Percentiles rank a stretch among this genome's conserved stretches.
phyloP scores from a whole-genome alignment of 2,797 vertebrate species.

The Fratercula arctica region DNA sequence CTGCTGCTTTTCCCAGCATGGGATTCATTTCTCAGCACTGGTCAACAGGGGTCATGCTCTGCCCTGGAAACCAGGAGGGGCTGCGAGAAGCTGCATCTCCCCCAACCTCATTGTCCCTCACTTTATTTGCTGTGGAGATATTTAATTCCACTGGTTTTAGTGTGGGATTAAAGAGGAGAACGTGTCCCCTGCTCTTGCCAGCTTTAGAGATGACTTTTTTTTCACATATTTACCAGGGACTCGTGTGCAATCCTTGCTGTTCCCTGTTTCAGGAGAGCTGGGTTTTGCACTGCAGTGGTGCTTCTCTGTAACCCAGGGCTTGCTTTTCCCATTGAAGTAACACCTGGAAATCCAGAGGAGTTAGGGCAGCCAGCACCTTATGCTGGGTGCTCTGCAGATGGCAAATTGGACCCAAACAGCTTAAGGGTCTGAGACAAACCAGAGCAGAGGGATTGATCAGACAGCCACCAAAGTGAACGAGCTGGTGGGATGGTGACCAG shows the following conservation, averaged over 20 bases:
- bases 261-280: neutral
- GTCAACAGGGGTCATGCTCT: neutral
- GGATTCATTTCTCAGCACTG: neutral
- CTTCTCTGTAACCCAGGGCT: neutral
- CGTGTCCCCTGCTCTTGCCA: neutral
- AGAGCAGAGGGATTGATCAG: neutral
- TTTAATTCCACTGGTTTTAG: neutral
- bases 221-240: neutral
- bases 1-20: neutral
- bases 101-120: neutral
- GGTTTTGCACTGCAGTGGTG: neutral
- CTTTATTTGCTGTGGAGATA: neutral
- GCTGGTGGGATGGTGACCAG: neutral
- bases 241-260: neutral
- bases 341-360: neutral
- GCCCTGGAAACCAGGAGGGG: neutral
- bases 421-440: neutral
- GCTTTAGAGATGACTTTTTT: neutral
- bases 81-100: neutral
- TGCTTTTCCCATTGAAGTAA: neutral
- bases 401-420: neutral
- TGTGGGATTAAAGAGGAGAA: neutral
- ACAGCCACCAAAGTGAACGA: accelerated
- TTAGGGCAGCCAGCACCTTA: neutral
- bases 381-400: neutral